Evolutionary conservation across 2,888 invertebrate genomes (phyloP).

Genomic region (Melanophora roralis): DNA sequence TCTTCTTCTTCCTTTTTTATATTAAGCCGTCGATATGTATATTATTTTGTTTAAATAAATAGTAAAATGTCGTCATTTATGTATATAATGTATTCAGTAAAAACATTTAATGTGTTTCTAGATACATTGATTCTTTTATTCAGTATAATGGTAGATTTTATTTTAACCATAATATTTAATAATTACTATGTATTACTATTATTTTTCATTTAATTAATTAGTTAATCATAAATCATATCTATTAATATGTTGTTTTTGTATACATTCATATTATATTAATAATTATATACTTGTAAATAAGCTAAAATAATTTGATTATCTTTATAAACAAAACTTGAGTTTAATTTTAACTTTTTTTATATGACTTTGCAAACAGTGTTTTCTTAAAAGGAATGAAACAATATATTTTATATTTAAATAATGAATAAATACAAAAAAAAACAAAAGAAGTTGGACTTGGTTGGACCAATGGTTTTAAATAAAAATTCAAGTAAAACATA

Average conservation of each 20-base stretch:
- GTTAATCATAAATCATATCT: constrained; percentile 54
- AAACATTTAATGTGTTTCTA: constrained; percentile 27
- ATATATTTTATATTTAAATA: constrained; percentile 12
- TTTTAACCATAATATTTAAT: constrained; percentile 39
- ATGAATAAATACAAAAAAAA: background rate
- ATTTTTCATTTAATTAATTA: too few relatives aligned
- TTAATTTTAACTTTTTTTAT: constrained; percentile 18
- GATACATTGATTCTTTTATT: constrained; percentile 15
- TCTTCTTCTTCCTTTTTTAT: too few relatives aligned
- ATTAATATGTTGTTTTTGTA: constrained; percentile 7
- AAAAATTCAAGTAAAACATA: too few relatives aligned
- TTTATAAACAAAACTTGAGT: constrained; percentile 35
- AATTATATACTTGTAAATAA: constrained; percentile 22
- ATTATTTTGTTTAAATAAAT: constrained; percentile 30
- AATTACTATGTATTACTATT: constrained; percentile 26
- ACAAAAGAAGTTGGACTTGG: background rate
- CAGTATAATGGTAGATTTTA: constrained; percentile 36
- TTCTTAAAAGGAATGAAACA: background rate
- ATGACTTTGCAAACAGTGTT: constrained; percentile 11
- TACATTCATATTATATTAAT: constrained; percentile 17
- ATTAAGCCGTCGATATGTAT: too few relatives aligned
- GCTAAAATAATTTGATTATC: constrained; percentile 37
- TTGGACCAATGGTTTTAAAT: constrained; percentile 10
- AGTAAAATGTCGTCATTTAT: constrained; percentile 26
- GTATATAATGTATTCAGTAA: constrained; percentile 29